phyloP scores from a whole-genome alignment of 2,888 invertebrate genomes.

The Tipula helvola region DNA sequence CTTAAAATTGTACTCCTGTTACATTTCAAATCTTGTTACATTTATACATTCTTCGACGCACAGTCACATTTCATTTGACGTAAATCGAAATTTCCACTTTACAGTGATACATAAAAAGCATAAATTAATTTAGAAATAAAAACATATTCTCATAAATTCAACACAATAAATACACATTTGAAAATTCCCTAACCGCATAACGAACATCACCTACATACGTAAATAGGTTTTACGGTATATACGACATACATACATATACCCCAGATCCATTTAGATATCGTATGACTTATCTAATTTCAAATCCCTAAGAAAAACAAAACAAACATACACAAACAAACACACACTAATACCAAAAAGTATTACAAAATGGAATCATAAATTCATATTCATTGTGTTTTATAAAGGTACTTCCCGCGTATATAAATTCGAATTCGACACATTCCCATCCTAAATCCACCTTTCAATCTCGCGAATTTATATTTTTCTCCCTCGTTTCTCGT shows the following conservation, averaged over 20 bases:
- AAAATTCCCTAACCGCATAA: background rate
- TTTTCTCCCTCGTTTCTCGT: background rate
- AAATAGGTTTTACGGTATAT: background rate
- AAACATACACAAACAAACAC: background rate
- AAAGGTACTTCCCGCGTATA: background rate
- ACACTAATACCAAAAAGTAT: background rate
- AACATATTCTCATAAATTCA: background rate
- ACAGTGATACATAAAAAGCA: background rate
- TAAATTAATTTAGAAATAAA: background rate
- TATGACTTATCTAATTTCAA: background rate
- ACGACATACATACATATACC: background rate
- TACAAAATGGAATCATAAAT: background rate
- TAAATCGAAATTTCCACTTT: background rate
- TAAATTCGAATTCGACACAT: background rate
- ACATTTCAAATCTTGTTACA: background rate
- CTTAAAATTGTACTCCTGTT: background rate
- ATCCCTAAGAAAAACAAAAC: background rate
- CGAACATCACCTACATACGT: background rate
- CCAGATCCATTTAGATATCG: background rate
- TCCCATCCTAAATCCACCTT: background rate
- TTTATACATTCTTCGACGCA: background rate
- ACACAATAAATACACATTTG: background rate
- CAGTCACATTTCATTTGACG: background rate
- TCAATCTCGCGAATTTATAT: background rate
- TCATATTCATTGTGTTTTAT: background rate